Evolutionary conservation across 2,113 vertebrate species (phyloP).

Genomic region (Brachyhypopomus gauderio): DNA sequence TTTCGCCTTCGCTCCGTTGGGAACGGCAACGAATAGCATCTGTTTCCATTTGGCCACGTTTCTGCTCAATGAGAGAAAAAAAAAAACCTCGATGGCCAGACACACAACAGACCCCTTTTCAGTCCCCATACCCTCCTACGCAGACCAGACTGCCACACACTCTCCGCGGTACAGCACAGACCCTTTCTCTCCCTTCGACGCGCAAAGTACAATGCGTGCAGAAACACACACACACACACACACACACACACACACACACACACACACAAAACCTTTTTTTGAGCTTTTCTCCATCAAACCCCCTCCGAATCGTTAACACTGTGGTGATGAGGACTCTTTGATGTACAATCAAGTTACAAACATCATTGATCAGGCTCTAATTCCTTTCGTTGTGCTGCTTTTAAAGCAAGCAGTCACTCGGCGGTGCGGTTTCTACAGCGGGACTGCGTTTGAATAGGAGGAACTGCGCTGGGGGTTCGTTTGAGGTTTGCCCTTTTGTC

Average conservation of each 20-base stretch:
- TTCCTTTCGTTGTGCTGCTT: constrained; percentile 19
- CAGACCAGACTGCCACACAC: constrained; percentile 47
- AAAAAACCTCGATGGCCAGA: constrained; percentile 42
- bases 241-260: constrained; percentile 17
- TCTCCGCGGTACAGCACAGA: constrained; percentile 6
- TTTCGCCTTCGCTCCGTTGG: constrained; percentile 54
- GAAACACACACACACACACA: constrained; percentile 13
- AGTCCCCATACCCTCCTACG: constrained; percentile 53
- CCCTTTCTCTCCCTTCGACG: neutral
- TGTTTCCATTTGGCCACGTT: constrained; percentile 74
- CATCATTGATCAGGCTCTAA: constrained; percentile 35
- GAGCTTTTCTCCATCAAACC: constrained; percentile 13
- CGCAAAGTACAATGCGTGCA: neutral
- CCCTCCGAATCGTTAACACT: neutral
- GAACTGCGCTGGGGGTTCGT: constrained; percentile 19
- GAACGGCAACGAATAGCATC: constrained; percentile 67
- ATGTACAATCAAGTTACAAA: constrained; percentile 39
- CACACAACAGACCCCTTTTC: constrained; percentile 59
- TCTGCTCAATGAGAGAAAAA: constrained; percentile 53
- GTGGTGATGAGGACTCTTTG: constrained; percentile 25
- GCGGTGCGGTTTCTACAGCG: neutral
- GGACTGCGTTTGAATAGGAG: constrained; percentile 28
- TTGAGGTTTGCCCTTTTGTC: constrained; percentile 44
- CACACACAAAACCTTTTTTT: constrained; percentile 11
- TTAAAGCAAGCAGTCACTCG: constrained; percentile 34